Percentiles rank a stretch among this genome's conserved stretches.
These are phyloP conservation scores for Montipora capitata DNA, from an alignment of 92 coral and sea anemone species.

Conservation along the genomic window DNA sequence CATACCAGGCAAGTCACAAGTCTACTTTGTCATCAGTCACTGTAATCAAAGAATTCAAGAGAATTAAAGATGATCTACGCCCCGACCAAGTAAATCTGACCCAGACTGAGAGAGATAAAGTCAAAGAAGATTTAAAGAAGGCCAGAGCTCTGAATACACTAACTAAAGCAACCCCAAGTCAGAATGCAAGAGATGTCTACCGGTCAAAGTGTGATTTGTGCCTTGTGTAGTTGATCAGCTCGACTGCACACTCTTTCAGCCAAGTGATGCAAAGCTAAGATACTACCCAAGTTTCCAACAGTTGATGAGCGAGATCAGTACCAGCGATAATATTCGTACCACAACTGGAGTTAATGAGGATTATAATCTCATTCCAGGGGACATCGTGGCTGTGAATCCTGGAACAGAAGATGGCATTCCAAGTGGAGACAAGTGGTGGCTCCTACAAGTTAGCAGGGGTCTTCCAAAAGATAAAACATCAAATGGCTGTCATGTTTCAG, in stretches of 20 bases:
- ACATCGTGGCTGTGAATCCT: conserved; percentile 53
- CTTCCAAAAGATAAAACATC: too few species aligned
- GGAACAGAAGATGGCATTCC: conserved; percentile 63
- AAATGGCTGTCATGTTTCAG: too few species aligned
- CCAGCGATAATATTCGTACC: background rate
- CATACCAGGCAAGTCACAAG: too few species aligned
- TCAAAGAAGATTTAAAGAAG: conserved; percentile 32
- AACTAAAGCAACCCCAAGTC: conserved; percentile 52
- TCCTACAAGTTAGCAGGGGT: too few species aligned
- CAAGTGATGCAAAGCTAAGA: too few species aligned
- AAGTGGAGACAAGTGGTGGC: too few species aligned
- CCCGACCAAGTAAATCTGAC: conserved; percentile 8
- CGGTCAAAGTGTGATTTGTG: conserved; percentile 61
- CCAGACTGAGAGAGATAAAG: conserved; percentile 8
- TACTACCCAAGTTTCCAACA: too few species aligned
- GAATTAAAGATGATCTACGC: background rate
- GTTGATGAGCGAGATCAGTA: too few species aligned
- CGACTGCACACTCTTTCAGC: conserved; percentile 42
- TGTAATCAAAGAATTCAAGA: too few species aligned
- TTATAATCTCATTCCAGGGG: conserved; percentile 5
- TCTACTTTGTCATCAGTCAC: too few species aligned
- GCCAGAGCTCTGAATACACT: conserved; percentile 45
- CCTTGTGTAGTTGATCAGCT: conserved; percentile 53
- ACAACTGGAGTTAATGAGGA: conserved; percentile 28
- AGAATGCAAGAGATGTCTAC: conserved; percentile 55